Base-by-base conservation (phyloP, 92 coral and sea anemone genomes). In the Pocillopora grandis region DNA sequence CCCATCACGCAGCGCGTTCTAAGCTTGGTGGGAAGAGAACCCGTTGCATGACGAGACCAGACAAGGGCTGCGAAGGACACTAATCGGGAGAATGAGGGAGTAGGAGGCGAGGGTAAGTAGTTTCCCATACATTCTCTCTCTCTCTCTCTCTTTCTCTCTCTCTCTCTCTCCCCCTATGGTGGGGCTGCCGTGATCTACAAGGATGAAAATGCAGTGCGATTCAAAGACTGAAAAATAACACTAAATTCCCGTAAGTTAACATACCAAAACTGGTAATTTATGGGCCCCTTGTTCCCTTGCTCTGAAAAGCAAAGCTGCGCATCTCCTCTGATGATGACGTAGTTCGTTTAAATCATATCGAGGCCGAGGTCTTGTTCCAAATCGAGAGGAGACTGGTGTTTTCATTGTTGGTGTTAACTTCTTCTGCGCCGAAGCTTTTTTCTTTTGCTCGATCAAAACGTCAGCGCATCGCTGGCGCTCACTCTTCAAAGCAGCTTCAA, bases 291-390 rank as follows among this genome's bases (percentile, higher is more conserved):
- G 82, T 84, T 91, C 82, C 76, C 98, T 80, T 21, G 98, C 93
- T 36, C 98, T 91, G 75, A 94, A 94, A 58, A 94, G 88, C 35
- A 94, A 78, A 35, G 98, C 98, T 9, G 98, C 98, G 84, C 98
- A 94, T 77, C 98, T 84, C 69, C 98, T 77, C 66, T 94, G 98
- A 77, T 94, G 91, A 69, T 94, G 98, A 58, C 98, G 92, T 58
- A 94, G 58, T 18, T 94, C 98, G 71, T 91, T 91, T 71, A 94
- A 80, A 84, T 89, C 90, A 62, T 91, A 94, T 56, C 93, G 88
- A 66, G 84, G 87, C 76, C 31, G 74, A 62, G 89, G 90, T 36
- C 36, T 77, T 17, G 70, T 27, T 27, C 52, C 52, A 42, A 42
- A 42, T 42, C 10, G 66, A 69, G 60, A 33, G 60, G 79, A 79